Evolutionary conservation across 2,888 invertebrate species (phyloP), one percentile per base, ranked within the genome.

Genomic region (Lymantria monacha): DNA sequence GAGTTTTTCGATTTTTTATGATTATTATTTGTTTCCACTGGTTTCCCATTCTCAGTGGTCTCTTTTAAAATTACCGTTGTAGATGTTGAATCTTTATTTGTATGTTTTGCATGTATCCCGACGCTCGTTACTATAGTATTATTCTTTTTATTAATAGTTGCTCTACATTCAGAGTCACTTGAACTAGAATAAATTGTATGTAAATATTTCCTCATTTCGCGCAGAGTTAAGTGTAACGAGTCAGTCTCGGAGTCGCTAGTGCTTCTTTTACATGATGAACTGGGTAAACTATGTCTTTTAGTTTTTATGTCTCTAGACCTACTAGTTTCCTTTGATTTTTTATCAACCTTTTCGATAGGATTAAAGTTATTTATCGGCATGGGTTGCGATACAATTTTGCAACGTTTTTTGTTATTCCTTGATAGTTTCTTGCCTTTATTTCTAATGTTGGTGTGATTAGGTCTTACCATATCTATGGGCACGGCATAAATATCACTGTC

Each of bases 401-500:
- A 79, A n/a, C 88, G 84, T 58, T 87, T 88, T 63, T 85, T 87
- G 41, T 77, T 81, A 47, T 64, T 81, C 56, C 86, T 79, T n/a
- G 76, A 76, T 12, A 75, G 70, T 61, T 83, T 87, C 66, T 87
- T 91, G 42, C 81, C 85, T 79, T 88, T 87, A 50, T 68, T 81
- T 61, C 79, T 83, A 48, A 79, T 63, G 57, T 79, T 83, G 55
- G 68, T 69, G 44, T 83, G 80, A 61, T 92, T 87, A 41, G 95
- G 94, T 57, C 93, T 91, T 13, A 96, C 94, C 83, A 95, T 95
- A 81, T 97, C 97, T 56, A 97, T 94, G 38, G 97, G 97, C 54
- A 97, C 95, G 11, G 97, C 96, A 78, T 97, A 97, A 64, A 97
- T 95, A 80, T 97, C 97, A 69, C 96, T 96, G 76, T 97, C 97